Conservation (phyloP, 2,113 vertebrate genomes). For the Neoarius graeffei region DNA sequence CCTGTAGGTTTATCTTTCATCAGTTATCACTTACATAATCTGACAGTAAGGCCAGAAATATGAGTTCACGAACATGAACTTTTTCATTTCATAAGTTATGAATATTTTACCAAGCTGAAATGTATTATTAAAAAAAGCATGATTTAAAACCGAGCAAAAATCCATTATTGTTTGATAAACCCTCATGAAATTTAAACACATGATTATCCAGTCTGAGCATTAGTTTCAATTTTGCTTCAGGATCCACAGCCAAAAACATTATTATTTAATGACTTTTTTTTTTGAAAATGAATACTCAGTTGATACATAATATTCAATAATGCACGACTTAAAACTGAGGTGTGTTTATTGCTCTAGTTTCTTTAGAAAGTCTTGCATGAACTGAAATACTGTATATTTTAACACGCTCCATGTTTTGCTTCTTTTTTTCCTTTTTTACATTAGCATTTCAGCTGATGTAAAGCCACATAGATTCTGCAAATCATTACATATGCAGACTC, state of each 20-base stretch:
- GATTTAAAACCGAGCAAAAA: conserved; percentile 2
- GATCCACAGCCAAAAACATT: background rate
- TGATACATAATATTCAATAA: background rate
- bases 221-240: background rate
- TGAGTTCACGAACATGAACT: background rate
- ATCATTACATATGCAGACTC: background rate
- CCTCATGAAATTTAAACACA: conserved; percentile 5
- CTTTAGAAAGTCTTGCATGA: background rate
- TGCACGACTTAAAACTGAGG: background rate
- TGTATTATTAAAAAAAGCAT: conserved; percentile 5
- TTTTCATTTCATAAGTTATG: conserved; percentile 12
- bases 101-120: conserved; percentile 8
- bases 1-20: background rate
- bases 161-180: conserved; percentile 19
- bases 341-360: background rate
- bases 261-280: background rate
- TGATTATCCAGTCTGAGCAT: conserved; percentile 4
- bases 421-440: background rate
- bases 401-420: background rate
- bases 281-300: background rate
- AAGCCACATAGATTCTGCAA: background rate
- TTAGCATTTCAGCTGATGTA: background rate
- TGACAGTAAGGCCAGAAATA: background rate
- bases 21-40: background rate
- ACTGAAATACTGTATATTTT: background rate